Conservation (phyloP, 2,888 invertebrate species). For the Ommatoiulus sabulosus region DNA sequence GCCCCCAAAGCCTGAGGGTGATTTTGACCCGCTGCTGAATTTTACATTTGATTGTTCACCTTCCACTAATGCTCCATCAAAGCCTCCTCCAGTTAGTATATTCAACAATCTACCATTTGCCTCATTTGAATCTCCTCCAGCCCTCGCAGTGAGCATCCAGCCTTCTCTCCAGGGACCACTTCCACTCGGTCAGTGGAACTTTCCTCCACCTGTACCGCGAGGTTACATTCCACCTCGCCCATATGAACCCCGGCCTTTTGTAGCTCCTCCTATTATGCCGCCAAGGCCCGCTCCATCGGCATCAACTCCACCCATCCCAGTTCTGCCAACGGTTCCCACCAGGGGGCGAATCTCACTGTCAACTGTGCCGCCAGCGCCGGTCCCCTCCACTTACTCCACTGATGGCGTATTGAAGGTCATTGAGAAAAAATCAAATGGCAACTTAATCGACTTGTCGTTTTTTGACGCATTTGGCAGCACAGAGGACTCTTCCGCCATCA, state of each 20-base stretch:
- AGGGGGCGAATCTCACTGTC: neutral
- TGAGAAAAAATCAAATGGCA: conserved; percentile 57
- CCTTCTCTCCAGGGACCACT: conserved; percentile 40
- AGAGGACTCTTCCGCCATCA: conserved; percentile 56
- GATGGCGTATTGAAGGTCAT: conserved; percentile 51
- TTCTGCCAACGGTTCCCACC: neutral
- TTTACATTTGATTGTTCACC: neutral
- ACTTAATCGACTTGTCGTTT: conserved; percentile 57
- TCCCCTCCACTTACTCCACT: neutral
- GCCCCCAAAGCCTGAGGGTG: neutral
- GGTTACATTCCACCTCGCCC: neutral
- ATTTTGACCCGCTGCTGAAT: conserved; percentile 44
- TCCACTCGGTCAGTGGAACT: conserved; percentile 56
- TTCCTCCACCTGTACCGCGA: conserved; percentile 50
- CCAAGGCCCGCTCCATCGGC: neutral
- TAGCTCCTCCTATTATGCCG: neutral
- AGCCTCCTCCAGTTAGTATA: neutral
- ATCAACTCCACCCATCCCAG: neutral
- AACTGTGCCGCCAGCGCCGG: conserved; percentile 52
- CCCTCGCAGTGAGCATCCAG: neutral
- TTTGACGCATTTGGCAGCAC: neutral
- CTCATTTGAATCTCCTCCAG: neutral
- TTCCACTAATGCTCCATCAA: neutral
- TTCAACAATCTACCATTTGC: neutral
- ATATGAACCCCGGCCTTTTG: neutral